Evolutionary conservation across 2,888 invertebrate species (phyloP).

Genomic region (Drosophila mimica): DNA sequence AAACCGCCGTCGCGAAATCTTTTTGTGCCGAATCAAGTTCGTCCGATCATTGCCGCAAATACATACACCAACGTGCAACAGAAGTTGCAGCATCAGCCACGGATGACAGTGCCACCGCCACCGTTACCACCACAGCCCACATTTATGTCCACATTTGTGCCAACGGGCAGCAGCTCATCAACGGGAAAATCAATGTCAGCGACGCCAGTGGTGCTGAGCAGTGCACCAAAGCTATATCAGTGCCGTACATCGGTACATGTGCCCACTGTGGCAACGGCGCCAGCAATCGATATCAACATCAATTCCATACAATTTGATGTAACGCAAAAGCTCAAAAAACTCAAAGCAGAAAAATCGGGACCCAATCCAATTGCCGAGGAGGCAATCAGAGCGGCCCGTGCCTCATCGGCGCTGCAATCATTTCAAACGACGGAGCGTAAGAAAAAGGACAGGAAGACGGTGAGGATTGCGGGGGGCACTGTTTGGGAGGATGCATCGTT

Average conservation of each 20-base stretch:
- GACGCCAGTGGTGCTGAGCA: constrained; percentile 88
- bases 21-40: constrained; percentile 86
- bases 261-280: constrained; percentile 79
- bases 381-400: constrained; percentile 88
- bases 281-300: constrained; percentile 85
- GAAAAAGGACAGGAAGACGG: constrained; percentile 86
- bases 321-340: constrained; percentile 87
- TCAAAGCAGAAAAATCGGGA: constrained; percentile 88
- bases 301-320: constrained; percentile 87
- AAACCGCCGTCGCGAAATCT: constrained; percentile 82
- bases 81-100: constrained; percentile 86
- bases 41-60: constrained; percentile 90
- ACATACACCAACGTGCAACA: constrained; percentile 91
- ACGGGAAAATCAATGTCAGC: constrained; percentile 63
- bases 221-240: constrained; percentile 90
- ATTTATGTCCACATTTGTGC: constrained; percentile 85
- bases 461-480: constrained; percentile 96
- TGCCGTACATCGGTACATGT: constrained; percentile 86
- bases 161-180: constrained; percentile 67
- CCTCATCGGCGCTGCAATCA: constrained; percentile 87
- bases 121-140: constrained; percentile 84
- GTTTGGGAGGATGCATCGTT: constrained; percentile 98
- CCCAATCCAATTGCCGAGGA: constrained; percentile 88
- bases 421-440: constrained; percentile 86
- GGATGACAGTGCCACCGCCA: constrained; percentile 82